Percentiles rank a stretch among this genome's conserved stretches.
Evolutionary conservation across 1,140 invertebrate genomes (phyloP).

Genomic region (Cryptotermes secundus): DNA sequence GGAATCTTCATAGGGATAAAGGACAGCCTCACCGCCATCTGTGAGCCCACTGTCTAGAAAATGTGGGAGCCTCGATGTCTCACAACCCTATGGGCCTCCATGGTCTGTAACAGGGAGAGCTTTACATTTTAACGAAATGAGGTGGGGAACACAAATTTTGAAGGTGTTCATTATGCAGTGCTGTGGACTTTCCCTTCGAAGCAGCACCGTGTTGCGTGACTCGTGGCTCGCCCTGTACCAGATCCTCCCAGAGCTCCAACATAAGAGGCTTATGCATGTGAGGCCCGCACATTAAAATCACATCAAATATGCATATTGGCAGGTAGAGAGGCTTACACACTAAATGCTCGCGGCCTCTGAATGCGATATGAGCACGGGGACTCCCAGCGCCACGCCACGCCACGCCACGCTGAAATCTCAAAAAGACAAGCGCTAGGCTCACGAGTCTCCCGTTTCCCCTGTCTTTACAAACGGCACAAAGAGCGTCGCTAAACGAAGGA

Average conservation of each 20-base stretch:
- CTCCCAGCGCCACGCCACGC: neutral
- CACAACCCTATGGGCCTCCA: no score
- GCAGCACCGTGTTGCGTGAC: neutral
- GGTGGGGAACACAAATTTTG: no score
- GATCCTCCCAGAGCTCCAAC: neutral
- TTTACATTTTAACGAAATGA: no score
- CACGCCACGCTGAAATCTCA: neutral
- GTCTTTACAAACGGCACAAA: no score
- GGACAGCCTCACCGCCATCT: no score
- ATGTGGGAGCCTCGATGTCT: no score
- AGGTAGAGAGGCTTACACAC: neutral
- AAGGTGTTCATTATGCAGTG: no score
- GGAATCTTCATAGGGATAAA: no score
- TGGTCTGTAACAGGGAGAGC: no score
- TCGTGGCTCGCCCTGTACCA: neutral
- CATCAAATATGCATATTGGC: constrained; percentile 15
- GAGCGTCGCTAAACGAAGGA: no score
- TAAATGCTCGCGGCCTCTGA: neutral
- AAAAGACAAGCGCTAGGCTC: neutral
- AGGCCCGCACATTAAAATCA: neutral
- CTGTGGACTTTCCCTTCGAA: no score
- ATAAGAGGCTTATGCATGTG: constrained; percentile 11
- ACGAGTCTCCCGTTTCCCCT: neutral
- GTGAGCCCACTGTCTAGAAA: no score
- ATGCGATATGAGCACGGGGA: neutral